Conservation (phyloP, 2,888 invertebrate species). For the Ormyrus nitidulus region DNA sequence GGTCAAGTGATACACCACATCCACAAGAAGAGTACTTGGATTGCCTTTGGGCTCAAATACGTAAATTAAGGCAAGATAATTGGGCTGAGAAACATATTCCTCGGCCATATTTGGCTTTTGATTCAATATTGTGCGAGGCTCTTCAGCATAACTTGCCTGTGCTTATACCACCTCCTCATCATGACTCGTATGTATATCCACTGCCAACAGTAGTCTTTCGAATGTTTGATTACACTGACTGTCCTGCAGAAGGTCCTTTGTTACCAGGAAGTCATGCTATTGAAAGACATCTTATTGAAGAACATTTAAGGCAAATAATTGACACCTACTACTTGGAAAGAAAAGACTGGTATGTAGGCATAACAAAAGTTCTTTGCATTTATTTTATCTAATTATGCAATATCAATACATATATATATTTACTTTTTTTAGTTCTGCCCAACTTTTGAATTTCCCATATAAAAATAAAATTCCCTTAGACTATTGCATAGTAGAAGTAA, state of each 20-base stretch:
- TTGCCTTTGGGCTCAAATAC: slow-evolving; percentile 96
- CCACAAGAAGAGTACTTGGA: slow-evolving; percentile 98
- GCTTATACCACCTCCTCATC: slow-evolving; percentile 94
- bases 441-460: slow-evolving; percentile 93
- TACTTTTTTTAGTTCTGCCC: slow-evolving; percentile 82
- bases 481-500: slow-evolving; percentile 98
- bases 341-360: slow-evolving; percentile 86
- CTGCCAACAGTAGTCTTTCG: slow-evolving; percentile 96
- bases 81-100: slow-evolving; percentile 98
- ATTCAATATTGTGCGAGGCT: slow-evolving; percentile 95
- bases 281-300: slow-evolving; percentile 97
- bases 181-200: slow-evolving; percentile 92
- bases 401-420: too few relatives aligned
- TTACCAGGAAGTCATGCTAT: slow-evolving; percentile 98
- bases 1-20: slow-evolving; percentile 96
- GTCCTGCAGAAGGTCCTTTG: slow-evolving; percentile 90
- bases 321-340: slow-evolving; percentile 91
- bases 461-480: slow-evolving; percentile 96
- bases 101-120: slow-evolving; percentile 96
- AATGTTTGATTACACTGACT: slow-evolving; percentile 99
- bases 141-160: slow-evolving; percentile 95
- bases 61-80: slow-evolving; percentile 93
- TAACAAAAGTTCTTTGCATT: not conserved
- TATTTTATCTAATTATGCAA: not conserved
- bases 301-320: slow-evolving; percentile 95